phyloP scores from a whole-genome alignment of 2,797 vertebrate species.

The Helostoma temminkii region DNA sequence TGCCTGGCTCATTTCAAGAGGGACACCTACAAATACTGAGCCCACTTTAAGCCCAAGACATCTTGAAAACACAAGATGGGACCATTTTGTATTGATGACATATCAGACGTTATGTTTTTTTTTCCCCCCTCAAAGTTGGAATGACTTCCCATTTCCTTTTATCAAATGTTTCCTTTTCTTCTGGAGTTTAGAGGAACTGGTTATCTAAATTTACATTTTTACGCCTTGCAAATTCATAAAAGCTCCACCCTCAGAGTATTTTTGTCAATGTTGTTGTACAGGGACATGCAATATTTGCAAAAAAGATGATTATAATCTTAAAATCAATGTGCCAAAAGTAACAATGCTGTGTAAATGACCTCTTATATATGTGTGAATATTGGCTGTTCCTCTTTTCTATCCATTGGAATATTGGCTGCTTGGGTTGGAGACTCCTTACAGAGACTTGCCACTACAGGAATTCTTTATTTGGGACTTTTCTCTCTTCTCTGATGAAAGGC shows the following conservation, averaged over 20 bases:
- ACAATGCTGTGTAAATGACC: slow-evolving; percentile 86
- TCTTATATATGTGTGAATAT: slow-evolving; percentile 91
- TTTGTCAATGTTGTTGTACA: slow-evolving; percentile 95
- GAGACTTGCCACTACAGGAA: slow-evolving; percentile 92
- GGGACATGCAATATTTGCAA: slow-evolving; percentile 98
- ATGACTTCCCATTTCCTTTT: slow-evolving; percentile 87
- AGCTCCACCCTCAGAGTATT: slow-evolving; percentile 84
- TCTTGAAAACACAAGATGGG: slow-evolving; percentile 96
- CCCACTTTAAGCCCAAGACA: slow-evolving; percentile 85
- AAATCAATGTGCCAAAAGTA: slow-evolving; percentile 96
- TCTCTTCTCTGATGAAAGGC: slow-evolving; percentile 90
- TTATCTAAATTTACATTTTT: slow-evolving; percentile 87
- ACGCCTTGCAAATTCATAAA: slow-evolving; percentile 87
- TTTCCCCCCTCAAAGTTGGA: slow-evolving; percentile 88
- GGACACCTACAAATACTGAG: slow-evolving; percentile 84
- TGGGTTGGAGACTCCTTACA: slow-evolving; percentile 89
- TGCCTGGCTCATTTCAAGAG: slow-evolving; percentile 91
- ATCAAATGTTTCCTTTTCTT: slow-evolving; percentile 80
- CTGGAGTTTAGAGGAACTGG: slow-evolving; percentile 92
- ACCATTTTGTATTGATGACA: slow-evolving; percentile 93
- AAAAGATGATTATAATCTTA: slow-evolving; percentile 84
- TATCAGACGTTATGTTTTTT: slow-evolving; percentile 86
- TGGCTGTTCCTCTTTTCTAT: slow-evolving; percentile 96
- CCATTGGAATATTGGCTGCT: slow-evolving; percentile 95
- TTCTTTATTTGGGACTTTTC: slow-evolving; percentile 89